Evolutionary conservation across 2,113 vertebrate genomes (phyloP), one percentile per base, ranked within the genome.

Genomic region (Kryptolebias marmoratus): DNA sequence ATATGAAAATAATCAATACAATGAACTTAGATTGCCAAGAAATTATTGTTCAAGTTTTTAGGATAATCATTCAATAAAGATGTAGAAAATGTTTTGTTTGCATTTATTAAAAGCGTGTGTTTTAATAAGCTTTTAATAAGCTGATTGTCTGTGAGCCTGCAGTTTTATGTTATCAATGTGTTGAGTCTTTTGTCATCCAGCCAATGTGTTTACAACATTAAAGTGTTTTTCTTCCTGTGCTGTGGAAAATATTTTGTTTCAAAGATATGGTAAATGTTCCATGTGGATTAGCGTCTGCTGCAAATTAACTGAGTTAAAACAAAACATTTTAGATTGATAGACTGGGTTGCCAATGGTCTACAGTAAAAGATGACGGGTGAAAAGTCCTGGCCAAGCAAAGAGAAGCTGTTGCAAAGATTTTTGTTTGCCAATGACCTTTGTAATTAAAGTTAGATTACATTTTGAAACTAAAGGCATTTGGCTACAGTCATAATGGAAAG

Each of bases 211-310:
- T 81, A 53, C 10, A 68, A 48, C 64, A 45, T 68, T 55, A 73
- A 66, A 67, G 78, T 67, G 72, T 66, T 42, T 42, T 42, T 42
- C 39, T 42, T 42, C 9, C 39, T 42, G 73, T 71, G 57, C 61
- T 42, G 59, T 62, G 53, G 72, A 68, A 75, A 81, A 50, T 57
- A 31, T 62, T 42, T 30, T 12, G 11, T 22, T 36, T 58, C 12
- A 9, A 13, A 75, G 13, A 77, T 61, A 47, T 53, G 1, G 28
- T 66, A 3, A 30, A 77, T 22, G 14, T 44, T 84, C 3, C 32
- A 5, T 62, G 55, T 64, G 54, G 28, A 50, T 68, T 53, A 36
- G 53, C 81, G 80, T 77, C 83, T 82, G 73, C 58, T 58, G 67
- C 49, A 49, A 73, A 80, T 84, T 77, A 68, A 52, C 30, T 4